These are phyloP conservation scores for Aptenodytes forsteri DNA, from an alignment of 2,113 vertebrate species.

Conservation along the genomic window DNA sequence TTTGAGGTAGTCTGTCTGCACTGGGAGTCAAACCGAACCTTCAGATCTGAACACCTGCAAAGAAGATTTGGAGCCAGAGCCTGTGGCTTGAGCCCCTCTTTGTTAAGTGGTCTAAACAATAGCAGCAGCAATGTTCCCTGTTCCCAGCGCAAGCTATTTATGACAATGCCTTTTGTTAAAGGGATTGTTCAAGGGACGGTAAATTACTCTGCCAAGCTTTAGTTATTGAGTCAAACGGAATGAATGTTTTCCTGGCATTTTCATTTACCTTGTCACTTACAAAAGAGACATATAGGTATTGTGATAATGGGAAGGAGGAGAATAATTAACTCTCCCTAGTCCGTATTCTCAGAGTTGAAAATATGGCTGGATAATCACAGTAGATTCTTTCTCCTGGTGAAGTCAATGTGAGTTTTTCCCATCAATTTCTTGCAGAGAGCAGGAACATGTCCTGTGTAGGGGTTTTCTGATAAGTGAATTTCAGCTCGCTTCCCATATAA, in stretches of 20 bases:
- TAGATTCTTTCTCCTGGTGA: neutral
- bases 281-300: conserved; percentile 60
- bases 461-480: conserved; percentile 6
- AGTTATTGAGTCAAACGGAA: conserved; percentile 53
- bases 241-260: conserved; percentile 73
- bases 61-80: conserved; percentile 45
- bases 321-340: conserved; percentile 28
- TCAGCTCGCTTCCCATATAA: neutral
- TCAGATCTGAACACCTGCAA: conserved; percentile 46
- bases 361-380: neutral
- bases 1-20: neutral
- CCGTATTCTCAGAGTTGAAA: neutral
- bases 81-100: conserved; percentile 25
- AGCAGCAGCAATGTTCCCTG: conserved; percentile 29
- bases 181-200: conserved; percentile 50
- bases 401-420: neutral
- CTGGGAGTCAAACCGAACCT: neutral
- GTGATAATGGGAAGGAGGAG: conserved; percentile 40
- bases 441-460: neutral
- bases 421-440: neutral
- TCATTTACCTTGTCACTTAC: conserved; percentile 62
- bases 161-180: conserved; percentile 62
- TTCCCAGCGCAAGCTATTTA: conserved; percentile 64
- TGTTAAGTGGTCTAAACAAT: conserved; percentile 56
- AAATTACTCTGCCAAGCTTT: conserved; percentile 66